phyloP scores from a whole-genome alignment of 1,140 invertebrate genomes.

The Anagrus nilaparvatae region DNA sequence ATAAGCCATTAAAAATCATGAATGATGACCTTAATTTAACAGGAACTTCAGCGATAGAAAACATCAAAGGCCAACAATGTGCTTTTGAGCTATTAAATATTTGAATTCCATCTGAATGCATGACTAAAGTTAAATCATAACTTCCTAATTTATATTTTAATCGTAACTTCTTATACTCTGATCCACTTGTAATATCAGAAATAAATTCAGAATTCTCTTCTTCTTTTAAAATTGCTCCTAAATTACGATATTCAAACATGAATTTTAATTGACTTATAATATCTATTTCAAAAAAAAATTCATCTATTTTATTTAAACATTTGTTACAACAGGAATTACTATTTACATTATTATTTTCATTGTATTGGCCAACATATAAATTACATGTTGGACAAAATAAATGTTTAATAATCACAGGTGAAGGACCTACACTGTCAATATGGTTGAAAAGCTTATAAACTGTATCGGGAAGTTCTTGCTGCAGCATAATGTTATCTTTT shows the following conservation, averaged over 20 bases:
- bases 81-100: constrained; percentile 10
- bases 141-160: constrained; percentile 4
- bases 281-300: constrained; percentile 7
- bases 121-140: constrained; percentile 14
- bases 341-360: too few species aligned
- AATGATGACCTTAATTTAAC: constrained; percentile 6
- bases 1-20: too few species aligned
- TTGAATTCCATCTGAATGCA: constrained; percentile 12
- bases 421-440: too few species aligned
- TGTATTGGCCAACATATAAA: too few species aligned
- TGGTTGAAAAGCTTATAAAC: too few species aligned
- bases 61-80: constrained; percentile 11
- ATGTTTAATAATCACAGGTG: too few species aligned
- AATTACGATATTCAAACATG: constrained; percentile 11
- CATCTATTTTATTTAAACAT: neutral
- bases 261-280: constrained; percentile 6
- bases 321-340: too few species aligned
- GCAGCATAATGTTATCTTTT: too few species aligned
- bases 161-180: too few species aligned
- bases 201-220: neutral
- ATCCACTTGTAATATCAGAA: constrained; percentile 1
- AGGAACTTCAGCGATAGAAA: constrained; percentile 12
- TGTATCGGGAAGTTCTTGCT: too few species aligned
- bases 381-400: too few species aligned
- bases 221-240: constrained; percentile 5